Base-by-base conservation (phyloP, 2,888 invertebrate species). In the Eucera pruinosa region DNA sequence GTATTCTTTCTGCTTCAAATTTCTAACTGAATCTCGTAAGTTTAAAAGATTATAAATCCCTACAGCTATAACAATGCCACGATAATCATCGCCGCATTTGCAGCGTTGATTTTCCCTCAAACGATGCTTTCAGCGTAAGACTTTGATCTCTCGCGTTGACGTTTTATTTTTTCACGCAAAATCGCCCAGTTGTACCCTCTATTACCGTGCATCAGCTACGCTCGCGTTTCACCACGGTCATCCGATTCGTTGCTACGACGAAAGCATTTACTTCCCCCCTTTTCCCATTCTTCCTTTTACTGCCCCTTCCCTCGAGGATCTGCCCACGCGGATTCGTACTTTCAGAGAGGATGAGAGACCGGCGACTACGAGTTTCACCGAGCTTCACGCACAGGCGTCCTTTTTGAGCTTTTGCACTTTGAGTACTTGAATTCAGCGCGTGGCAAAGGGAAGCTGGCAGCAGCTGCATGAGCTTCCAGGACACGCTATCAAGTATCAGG, bases 241-340 rank as follows among this genome's bases (percentile, higher is more conserved):
- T 45, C 47, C 72, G 62, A 45, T 65, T 73, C 72, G 57, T 70
- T 61, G 39, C 48, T 50, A 50, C 72, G 62, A 72, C 68, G 57
- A n/a, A n/a, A n/a, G 23, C 67, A 80, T 80, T 68, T 41, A 80
- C 67, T 70, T 33, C 62, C 36, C 52, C 33, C 41, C 45, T 18
- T 45, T 25, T 6, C 13, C 27, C 27, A 11, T 3, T 15, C 48
- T 2, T 1, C 1, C 2, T 0, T 20, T 25, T 58, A n/a, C 41
- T 18, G 20, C 45, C 18, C 39, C 27, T 33, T 15, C 41, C 23
- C n/a, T 18, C 15, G 18, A 20, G 45, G 50, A 33, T 13, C 58
- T 15, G 23, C 36, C 4, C 50, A 65, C 25, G 47, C 13, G 52
- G 25, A 54, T 50, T 41, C 57, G 41, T 62, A 52, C 67, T 58